phyloP scores from a whole-genome alignment of 2,797 vertebrate species.

The Odontamblyopus rebecca region DNA sequence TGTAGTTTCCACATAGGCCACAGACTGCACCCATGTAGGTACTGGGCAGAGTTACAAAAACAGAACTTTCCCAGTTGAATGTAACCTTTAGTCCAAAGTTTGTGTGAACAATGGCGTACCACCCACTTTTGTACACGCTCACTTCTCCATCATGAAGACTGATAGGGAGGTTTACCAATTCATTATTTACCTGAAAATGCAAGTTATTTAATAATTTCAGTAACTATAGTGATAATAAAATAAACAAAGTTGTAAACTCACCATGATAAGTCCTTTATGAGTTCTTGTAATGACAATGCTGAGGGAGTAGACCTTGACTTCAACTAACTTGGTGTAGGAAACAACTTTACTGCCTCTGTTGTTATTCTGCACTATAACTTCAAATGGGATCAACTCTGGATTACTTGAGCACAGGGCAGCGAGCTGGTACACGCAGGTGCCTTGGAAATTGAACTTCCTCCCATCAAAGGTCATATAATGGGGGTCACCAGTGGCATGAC shows the following conservation, averaged over 20 bases:
- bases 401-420: constrained; percentile 59
- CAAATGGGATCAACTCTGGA: constrained; percentile 61
- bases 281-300: constrained; percentile 68
- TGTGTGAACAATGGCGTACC: constrained; percentile 62
- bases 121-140: constrained; percentile 56
- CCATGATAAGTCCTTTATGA: constrained; percentile 59
- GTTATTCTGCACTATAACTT: constrained; percentile 75
- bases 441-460: constrained; percentile 65
- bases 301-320: constrained; percentile 62
- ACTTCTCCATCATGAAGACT: constrained; percentile 48
- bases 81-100: constrained; percentile 67
- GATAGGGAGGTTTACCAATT: constrained; percentile 77
- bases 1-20: constrained; percentile 79
- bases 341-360: constrained; percentile 59
- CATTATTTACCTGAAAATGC: constrained; percentile 73
- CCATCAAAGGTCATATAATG: constrained; percentile 76
- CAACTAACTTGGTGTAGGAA: constrained; percentile 69
- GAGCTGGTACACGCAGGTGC: constrained; percentile 73
- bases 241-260: constrained; percentile 41
- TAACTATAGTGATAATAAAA: not conserved
- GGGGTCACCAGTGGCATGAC: constrained; percentile 65
- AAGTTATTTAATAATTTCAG: constrained; percentile 1
- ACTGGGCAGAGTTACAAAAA: constrained; percentile 61
- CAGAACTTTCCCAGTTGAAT: constrained; percentile 68
- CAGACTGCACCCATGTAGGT: constrained; percentile 67